These are phyloP conservation scores for Mythimna lalbum DNA, from an alignment of 2,888 invertebrate species.

Conservation along the genomic window DNA sequence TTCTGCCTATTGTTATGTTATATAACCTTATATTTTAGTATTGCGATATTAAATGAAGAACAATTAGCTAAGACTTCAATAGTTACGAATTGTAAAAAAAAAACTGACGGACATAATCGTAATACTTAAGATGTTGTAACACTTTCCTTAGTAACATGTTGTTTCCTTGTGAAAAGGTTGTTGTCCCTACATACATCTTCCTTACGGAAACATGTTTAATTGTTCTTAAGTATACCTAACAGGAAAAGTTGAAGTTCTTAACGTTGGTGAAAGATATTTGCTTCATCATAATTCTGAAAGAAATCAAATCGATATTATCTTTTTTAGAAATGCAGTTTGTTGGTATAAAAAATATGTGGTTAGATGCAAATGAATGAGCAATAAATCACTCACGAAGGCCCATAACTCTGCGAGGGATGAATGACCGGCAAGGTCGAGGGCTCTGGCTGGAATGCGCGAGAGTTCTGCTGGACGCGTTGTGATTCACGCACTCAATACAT, in stretches of 20 bases:
- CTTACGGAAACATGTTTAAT: constrained; percentile 24
- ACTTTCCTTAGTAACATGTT: constrained; percentile 31
- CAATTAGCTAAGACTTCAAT: constrained; percentile 25
- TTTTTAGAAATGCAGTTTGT: constrained; percentile 30
- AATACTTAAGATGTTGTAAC: constrained; percentile 30
- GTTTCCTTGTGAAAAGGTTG: constrained; percentile 45
- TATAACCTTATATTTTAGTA: constrained; percentile 40
- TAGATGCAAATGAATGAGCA: constrained; percentile 55
- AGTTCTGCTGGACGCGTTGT: constrained; percentile 67
- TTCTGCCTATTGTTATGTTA: constrained; percentile 58
- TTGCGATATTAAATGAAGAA: constrained; percentile 43
- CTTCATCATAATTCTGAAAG: background rate
- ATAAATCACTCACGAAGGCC: constrained; percentile 60
- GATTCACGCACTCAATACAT: constrained; percentile 76
- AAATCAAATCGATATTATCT: constrained; percentile 1
- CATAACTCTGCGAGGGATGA: constrained; percentile 77
- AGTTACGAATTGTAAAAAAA: constrained; percentile 40
- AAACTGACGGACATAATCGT: constrained; percentile 9
- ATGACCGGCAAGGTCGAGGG: constrained; percentile 86
- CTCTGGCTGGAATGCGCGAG: constrained; percentile 77
- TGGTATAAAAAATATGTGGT: constrained; percentile 32
- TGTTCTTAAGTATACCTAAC: constrained; percentile 9
- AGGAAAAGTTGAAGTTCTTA: constrained; percentile 14
- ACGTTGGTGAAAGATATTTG: background rate
- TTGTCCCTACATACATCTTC: constrained; percentile 8